Percentiles rank a stretch among this genome's conserved stretches.
Conservation (phyloP, 2,797 vertebrate genomes). For the Cyprinella venusta region DNA sequence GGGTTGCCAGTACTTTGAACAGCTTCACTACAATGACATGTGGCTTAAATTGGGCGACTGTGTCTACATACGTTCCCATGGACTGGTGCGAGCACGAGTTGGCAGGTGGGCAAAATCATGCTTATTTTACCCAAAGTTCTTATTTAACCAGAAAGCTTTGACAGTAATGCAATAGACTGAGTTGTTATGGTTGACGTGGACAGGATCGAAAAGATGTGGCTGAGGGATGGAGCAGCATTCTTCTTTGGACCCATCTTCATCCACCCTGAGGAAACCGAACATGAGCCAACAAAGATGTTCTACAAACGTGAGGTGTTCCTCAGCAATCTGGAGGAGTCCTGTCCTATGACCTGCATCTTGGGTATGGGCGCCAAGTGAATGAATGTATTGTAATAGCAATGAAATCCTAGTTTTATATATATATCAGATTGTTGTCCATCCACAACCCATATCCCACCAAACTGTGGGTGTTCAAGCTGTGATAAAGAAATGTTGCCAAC, state of each 20-base stretch:
- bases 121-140: not conserved
- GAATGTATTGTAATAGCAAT: not conserved
- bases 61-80: constrained; percentile 94
- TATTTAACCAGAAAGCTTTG: not conserved
- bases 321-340: constrained; percentile 93
- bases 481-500: not conserved
- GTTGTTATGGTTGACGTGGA: constrained; percentile 22
- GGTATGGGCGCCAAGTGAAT: constrained; percentile 74
- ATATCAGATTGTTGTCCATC: not conserved
- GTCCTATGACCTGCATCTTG: constrained; percentile 91
- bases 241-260: constrained; percentile 99
- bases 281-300: constrained; percentile 99
- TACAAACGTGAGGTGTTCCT: constrained; percentile 98
- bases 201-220: constrained; percentile 98
- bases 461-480: constrained; percentile 21
- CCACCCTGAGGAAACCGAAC: constrained; percentile 96
- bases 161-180: not conserved
- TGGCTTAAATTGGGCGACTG: constrained; percentile 97
- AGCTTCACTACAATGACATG: constrained; percentile 89
- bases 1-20: constrained; percentile 91
- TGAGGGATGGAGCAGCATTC: constrained; percentile 87
- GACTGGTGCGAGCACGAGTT: constrained; percentile 87
- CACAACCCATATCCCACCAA: not conserved
- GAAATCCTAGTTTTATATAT: not conserved
- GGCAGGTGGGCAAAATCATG: constrained; percentile 82